Base-by-base conservation (phyloP, 2,113 vertebrate species). In the Ranitomeya variabilis region DNA sequence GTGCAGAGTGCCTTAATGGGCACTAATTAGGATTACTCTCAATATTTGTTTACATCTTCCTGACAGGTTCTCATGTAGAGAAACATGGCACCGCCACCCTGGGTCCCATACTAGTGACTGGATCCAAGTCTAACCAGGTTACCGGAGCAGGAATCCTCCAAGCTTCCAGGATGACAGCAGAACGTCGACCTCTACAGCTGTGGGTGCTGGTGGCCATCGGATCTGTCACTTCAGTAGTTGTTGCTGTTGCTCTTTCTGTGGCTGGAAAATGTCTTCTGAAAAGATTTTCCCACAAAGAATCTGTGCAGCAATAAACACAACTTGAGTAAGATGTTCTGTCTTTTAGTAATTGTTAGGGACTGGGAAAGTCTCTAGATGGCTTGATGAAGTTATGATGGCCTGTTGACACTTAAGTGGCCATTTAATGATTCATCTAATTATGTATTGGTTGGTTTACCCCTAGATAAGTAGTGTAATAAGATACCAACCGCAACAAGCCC, bases 161-260 rank as follows among this genome's bases (percentile, higher is more conserved):
- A 15, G 21, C 64, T 52, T 83, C n/a, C 52, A 83, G 71, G 1
- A 52, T 37, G 11, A 23, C 19, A 1, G 18, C 64, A 26, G 87
- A 31, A 4, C 16, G 15, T 2, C 19, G 1, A 52, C n/a, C 71
- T 18, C 26, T 85, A 37, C 73, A 79, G 13, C 23, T 79, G 16
- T 85, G 81, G 82, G 19, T 85, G 73, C 14, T 85, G 51, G 51
- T 89, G 87, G 59, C 82, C 2, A n/a, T 84, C 7, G 82, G 59
- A 8, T 59, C 16, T 7, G 51, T 79, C 45, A 67, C 60, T 57
- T 14, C 83, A 12, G 71, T 77, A 11, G 15, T 77, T 31, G 14
- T 76, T 11, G 52, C 31, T 62, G 59, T 54, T 37, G 71, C 21
- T 55, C 12, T 66, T 54, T n/a, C 45, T 16, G 3, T 69, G 0